These are phyloP conservation scores for Anhinga anhinga DNA, from an alignment of 2,113 vertebrate genomes.

Conservation along the genomic window DNA sequence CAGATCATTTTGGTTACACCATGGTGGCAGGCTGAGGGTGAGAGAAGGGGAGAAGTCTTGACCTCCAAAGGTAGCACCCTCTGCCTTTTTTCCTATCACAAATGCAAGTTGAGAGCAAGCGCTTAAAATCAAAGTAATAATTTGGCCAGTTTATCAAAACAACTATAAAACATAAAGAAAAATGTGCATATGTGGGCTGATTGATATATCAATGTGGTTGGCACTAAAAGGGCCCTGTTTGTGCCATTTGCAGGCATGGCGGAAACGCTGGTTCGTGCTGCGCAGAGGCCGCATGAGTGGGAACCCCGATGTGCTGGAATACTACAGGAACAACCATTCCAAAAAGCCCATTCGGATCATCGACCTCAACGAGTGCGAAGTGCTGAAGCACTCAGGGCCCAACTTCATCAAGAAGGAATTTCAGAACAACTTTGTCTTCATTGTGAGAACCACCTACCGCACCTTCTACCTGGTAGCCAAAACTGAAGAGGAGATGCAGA, in stretches of 20 bases:
- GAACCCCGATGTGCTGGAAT: slow-evolving; percentile 93
- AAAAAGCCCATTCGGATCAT: slow-evolving; percentile 92
- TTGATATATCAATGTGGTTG: background rate
- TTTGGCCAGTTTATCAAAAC: background rate
- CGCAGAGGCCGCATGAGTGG: slow-evolving; percentile 93
- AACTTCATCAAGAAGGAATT: slow-evolving; percentile 87
- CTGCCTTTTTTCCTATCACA: background rate
- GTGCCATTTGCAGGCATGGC: slow-evolving; percentile 83
- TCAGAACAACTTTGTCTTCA: slow-evolving; percentile 89
- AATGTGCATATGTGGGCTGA: background rate
- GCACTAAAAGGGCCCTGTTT: background rate
- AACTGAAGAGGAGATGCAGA: slow-evolving; percentile 94
- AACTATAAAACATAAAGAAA: background rate
- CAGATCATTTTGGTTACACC: background rate
- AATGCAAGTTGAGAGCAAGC: background rate
- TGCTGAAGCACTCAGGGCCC: slow-evolving; percentile 82
- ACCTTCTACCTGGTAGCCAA: slow-evolving; percentile 97
- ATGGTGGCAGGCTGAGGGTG: background rate
- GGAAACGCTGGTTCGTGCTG: slow-evolving; percentile 96
- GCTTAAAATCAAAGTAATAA: background rate
- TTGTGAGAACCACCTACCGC: slow-evolving; percentile 89
- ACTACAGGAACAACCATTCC: slow-evolving; percentile 89
- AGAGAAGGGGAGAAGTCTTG: background rate
- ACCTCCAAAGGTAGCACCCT: background rate
- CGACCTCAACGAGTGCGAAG: slow-evolving; percentile 92